Conservation (phyloP, 2,888 invertebrate species). For the Chironomus riparius region DNA sequence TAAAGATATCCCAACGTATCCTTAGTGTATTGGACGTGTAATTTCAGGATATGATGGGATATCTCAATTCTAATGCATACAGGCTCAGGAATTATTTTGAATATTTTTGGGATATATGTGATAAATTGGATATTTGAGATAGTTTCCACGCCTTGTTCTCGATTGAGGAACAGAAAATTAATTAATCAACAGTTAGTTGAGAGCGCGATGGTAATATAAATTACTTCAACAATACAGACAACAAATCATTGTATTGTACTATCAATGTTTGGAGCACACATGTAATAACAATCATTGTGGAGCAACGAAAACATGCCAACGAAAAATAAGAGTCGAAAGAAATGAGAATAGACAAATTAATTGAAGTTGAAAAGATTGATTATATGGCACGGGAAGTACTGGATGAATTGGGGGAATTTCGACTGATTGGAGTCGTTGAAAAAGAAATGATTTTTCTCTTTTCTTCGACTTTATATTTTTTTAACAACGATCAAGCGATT, state of each 20-base stretch:
- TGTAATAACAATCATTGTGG: too few relatives aligned
- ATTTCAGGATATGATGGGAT: too few relatives aligned
- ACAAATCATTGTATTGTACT: neutral
- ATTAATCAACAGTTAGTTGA: constrained; percentile 11
- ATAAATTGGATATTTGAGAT: too few relatives aligned
- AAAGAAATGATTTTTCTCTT: neutral
- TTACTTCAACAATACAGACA: neutral
- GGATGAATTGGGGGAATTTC: neutral
- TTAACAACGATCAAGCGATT: neutral
- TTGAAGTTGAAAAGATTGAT: constrained; percentile 27
- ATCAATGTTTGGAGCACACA: neutral
- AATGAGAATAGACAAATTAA: constrained; percentile 16
- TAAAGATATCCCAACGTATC: too few relatives aligned
- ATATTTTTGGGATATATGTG: too few relatives aligned
- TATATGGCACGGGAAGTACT: neutral
- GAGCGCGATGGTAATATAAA: neutral
- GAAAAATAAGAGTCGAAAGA: neutral
- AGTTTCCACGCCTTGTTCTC: too few relatives aligned
- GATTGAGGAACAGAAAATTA: neutral
- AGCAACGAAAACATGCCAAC: too few relatives aligned
- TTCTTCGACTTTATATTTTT: neutral
- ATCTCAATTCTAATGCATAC: too few relatives aligned
- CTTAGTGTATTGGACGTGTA: too few relatives aligned
- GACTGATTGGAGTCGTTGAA: neutral
- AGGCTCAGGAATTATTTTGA: too few relatives aligned